These are phyloP conservation scores for Drosophila mayaguana DNA, from an alignment of 2,888 invertebrate genomes.

Conservation along the genomic window DNA sequence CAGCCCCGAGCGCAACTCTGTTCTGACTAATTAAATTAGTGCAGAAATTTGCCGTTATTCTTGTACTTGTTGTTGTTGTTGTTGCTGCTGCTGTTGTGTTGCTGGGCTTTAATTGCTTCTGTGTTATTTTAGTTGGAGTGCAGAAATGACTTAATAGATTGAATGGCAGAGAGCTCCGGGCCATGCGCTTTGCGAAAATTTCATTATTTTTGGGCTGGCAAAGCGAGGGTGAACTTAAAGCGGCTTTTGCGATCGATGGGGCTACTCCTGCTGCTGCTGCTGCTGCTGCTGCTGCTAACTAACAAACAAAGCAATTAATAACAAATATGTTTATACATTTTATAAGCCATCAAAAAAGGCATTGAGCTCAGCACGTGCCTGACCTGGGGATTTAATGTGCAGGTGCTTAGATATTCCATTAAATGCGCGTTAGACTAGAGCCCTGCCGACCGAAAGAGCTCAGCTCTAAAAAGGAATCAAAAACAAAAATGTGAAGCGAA, in stretches of 20 bases:
- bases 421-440: conserved; percentile 49
- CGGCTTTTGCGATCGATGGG: conserved; percentile 49
- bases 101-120: conserved; percentile 59
- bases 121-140: conserved; percentile 19
- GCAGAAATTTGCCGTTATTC: conserved; percentile 49
- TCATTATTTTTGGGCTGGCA: conserved; percentile 7
- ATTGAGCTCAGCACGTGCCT: conserved; percentile 40
- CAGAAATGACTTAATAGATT: conserved; percentile 48
- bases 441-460: conserved; percentile 10
- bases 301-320: conserved; percentile 68
- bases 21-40: conserved; percentile 72
- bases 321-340: conserved; percentile 62
- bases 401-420: conserved; percentile 66
- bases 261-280: not conserved
- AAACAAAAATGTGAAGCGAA: not conserved
- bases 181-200: conserved; percentile 5
- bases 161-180: conserved; percentile 31
- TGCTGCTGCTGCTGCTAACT: conserved; percentile 16
- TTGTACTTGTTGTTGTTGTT: conserved; percentile 20
- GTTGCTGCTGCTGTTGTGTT: conserved; percentile 7
- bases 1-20: not conserved
- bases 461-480: conserved; percentile 5
- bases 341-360: conserved; percentile 56
- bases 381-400: conserved; percentile 41
- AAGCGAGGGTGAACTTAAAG: conserved; percentile 28